Conservation (phyloP, 2,888 invertebrate genomes). For the Listrodromus nycthemerus region DNA sequence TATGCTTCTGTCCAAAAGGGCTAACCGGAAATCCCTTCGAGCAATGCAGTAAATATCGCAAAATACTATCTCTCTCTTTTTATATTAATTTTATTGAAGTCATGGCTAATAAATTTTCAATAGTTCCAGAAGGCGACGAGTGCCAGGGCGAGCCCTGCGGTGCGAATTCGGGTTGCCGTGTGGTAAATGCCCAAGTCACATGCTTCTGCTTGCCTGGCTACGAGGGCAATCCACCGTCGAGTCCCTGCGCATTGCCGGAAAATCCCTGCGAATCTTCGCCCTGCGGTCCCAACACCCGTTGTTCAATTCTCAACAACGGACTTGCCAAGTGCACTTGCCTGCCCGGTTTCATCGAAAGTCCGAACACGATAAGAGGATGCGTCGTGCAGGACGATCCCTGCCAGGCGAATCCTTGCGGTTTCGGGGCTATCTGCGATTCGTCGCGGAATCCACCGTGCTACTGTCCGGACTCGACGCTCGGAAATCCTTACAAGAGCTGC, state of each 20-base stretch:
- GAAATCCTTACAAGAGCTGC: conserved; percentile 93
- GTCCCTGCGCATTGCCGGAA: conserved; percentile 89
- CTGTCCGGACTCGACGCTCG: conserved; percentile 93
- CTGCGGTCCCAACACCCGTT: conserved; percentile 95
- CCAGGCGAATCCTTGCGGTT: conserved; percentile 93
- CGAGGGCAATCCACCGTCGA: conserved; percentile 92
- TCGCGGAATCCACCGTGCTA: conserved; percentile 92
- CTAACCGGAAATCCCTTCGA: conserved; percentile 96
- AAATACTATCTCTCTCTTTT: neutral
- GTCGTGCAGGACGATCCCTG: conserved; percentile 92
- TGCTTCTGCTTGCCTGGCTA: conserved; percentile 96
- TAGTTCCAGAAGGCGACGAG: conserved; percentile 95
- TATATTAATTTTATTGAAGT: conserved; percentile 2
- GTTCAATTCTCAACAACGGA: conserved; percentile 91
- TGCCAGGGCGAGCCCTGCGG: conserved; percentile 94
- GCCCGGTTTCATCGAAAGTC: conserved; percentile 93
- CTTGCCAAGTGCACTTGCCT: conserved; percentile 95
- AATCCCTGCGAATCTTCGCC: conserved; percentile 94
- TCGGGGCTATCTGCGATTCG: conserved; percentile 92
- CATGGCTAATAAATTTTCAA: conserved; percentile 76
- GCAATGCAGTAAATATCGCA: conserved; percentile 90
- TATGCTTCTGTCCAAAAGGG: conserved; percentile 95
- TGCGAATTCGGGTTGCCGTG: conserved; percentile 92
- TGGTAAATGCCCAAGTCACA: conserved; percentile 90
- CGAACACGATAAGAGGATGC: conserved; percentile 94